Evolutionary conservation across 2,888 invertebrate genomes (phyloP), one percentile per base, ranked within the genome.

Genomic region (Cantharis rustica): DNA sequence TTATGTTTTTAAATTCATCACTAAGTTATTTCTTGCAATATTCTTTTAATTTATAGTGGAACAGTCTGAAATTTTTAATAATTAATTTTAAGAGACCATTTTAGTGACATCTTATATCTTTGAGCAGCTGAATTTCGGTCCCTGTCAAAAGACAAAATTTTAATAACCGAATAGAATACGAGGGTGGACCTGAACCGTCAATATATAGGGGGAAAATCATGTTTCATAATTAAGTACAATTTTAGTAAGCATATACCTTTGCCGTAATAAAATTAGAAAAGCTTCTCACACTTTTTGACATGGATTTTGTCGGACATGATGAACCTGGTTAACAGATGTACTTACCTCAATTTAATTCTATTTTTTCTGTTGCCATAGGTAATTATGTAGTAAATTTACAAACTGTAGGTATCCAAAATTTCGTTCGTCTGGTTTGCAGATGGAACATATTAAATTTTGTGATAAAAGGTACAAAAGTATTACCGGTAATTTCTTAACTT

Each of bases 111-210:
- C 17, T 17, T 69, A 47, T 47, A 61, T 16, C 69, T 17, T 16
- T 0, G n/a, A 70, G 64, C 76, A 73, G 76, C 76, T 76, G 76
- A 69, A 70, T 71, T 61, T 75, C 47, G 47, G 71, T 68, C 76
- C 71, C 76, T 69, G 68, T 76, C 69, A 72, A 68, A 23, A 66
- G 64, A 66, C 64, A 66, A n/a, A 66, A 20, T n/a, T 66, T 66
- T 66, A 66, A 66, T 16, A 66, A 66, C 64, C 64, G 23, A 23
- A 23, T 66, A 17, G 64, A 66, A 66, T 23, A 17, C 16, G 23
- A 66, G 64, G 64, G 64, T 66, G 64, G 20, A n/a, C 13, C 23
- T 66, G 64, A 11, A n/a, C 17, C 23, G 64, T 66, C 64, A 20
- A 23, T 64, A 66, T n/a, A 3, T 66, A 66, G 20, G 64, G 64